Evolutionary conservation across 1,140 invertebrate species (phyloP), one percentile per base, ranked within the genome.

Genomic region (Drosophila tristis): DNA sequence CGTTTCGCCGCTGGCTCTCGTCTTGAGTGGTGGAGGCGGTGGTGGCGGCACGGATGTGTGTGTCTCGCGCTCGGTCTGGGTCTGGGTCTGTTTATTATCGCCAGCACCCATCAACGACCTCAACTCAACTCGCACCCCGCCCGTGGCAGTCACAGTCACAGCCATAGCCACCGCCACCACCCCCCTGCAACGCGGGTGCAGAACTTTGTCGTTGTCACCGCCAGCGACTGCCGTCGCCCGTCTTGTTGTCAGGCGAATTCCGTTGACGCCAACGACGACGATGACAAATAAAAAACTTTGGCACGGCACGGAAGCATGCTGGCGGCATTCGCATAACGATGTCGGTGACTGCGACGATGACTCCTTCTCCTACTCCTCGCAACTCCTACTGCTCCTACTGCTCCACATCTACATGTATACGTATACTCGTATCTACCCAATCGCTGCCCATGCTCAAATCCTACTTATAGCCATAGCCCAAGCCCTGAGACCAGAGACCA

Each of bases 301-400:
- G 82, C 81, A 81, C 70, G 74, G 79, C 78, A 89, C 79, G 82
- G 85, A 87, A 90, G 80, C 84, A 75, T 84, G 84, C 84, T 79
- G 76, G 85, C 85, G 85, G 84, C 85, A 90, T 80, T 89, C 76
- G 73, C 85, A 80, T 89, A 89, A 89, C 84, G 84, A 89, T 87
- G 85, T 87, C 79, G 84, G 81, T 89, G 84, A 84, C 82, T 84
- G 78, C 79, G 67, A 53, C 67, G 53, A 70, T 58, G 64, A 25
- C 67, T 70, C 81, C 80, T 49, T 43, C 65, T 70, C 81, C 80
- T 49, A 39, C 65, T 43, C 70, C 42, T 11, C 11, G 11, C 4
- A 39, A 11, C 51, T 42, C 45, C 15, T 31, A 23, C n/a, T 20
- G 20, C 20, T 60, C 39, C 35, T 29, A 1, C 23, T 43, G 23